Conservation (phyloP, 2,797 vertebrate species). For the Rhabdomys pumilio region DNA sequence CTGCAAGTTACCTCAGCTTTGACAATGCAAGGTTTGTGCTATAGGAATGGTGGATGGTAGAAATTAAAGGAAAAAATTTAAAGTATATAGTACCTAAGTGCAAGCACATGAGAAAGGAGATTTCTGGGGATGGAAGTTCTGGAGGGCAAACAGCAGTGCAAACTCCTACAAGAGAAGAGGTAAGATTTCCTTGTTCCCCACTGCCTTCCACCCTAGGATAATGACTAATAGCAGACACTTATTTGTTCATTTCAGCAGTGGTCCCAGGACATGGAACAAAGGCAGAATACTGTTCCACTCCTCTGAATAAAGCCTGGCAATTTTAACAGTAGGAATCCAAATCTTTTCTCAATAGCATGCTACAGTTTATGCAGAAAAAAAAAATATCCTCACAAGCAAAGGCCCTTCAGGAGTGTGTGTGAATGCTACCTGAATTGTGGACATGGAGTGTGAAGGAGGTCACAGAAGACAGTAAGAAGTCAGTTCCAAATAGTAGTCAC, state of each 20-base stretch:
- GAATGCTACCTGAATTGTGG: conserved; percentile 18
- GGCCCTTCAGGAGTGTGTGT: conserved; percentile 8
- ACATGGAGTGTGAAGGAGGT: conserved; percentile 19
- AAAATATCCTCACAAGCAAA: conserved; percentile 69
- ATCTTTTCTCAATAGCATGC: conserved; percentile 73
- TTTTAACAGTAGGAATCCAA: conserved; percentile 74
- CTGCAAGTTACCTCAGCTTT: neutral
- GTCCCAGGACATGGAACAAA: conserved; percentile 40
- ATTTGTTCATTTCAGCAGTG: conserved; percentile 22
- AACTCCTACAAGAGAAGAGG: neutral
- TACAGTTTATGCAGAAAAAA: conserved; percentile 36
- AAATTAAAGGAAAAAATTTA: neutral
- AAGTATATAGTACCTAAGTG: neutral
- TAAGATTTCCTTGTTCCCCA: neutral
- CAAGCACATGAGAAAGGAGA: neutral
- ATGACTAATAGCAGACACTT: neutral
- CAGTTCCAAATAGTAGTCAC: conserved; percentile 8
- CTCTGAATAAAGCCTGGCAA: conserved; percentile 69
- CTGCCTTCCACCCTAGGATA: neutral
- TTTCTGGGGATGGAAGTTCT: conserved; percentile 8
- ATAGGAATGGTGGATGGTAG: neutral
- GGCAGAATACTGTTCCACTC: conserved; percentile 60
- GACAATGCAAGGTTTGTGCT: neutral
- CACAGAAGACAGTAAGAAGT: conserved; percentile 18
- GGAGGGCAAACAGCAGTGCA: neutral